Conservation (phyloP, 2,888 invertebrate species). For the Steinernema hermaphroditum region DNA sequence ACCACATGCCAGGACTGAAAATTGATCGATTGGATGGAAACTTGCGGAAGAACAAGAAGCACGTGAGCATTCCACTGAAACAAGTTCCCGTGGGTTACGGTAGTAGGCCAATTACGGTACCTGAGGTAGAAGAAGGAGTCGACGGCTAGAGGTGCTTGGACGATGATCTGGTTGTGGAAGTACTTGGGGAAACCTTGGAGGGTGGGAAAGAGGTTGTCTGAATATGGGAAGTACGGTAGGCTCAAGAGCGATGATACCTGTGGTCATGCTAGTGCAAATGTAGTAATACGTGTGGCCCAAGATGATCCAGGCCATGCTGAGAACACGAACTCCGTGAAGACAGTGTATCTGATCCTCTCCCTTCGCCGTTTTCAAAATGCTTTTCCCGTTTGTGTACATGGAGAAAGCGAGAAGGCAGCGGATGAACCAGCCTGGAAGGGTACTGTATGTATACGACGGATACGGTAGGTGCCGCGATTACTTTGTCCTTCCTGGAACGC, state of each 20-base stretch:
- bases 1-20: slow-evolving; percentile 48
- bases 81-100: neutral
- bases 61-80: slow-evolving; percentile 67
- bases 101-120: slow-evolving; percentile 21
- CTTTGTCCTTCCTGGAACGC: neutral
- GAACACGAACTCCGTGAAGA: slow-evolving; percentile 71
- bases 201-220: slow-evolving; percentile 64
- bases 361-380: slow-evolving; percentile 42
- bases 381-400: slow-evolving; percentile 68
- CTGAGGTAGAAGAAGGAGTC: slow-evolving; percentile 68
- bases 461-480: neutral
- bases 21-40: slow-evolving; percentile 34
- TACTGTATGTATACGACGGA: too few relatives aligned
- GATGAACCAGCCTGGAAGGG: slow-evolving; percentile 48
- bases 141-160: slow-evolving; percentile 68
- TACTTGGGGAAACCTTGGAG: slow-evolving; percentile 65
- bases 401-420: slow-evolving; percentile 69
- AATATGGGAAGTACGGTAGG: slow-evolving; percentile 20
- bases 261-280: slow-evolving; percentile 61
- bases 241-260: slow-evolving; percentile 36
- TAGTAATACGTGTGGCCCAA: slow-evolving; percentile 70
- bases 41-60: slow-evolving; percentile 67
- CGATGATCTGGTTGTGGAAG: slow-evolving; percentile 67
- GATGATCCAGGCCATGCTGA: slow-evolving; percentile 73
- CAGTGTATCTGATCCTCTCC: slow-evolving; percentile 63